Conservation (phyloP, 2,888 invertebrate species). For the Caradrina clavipalpis region DNA sequence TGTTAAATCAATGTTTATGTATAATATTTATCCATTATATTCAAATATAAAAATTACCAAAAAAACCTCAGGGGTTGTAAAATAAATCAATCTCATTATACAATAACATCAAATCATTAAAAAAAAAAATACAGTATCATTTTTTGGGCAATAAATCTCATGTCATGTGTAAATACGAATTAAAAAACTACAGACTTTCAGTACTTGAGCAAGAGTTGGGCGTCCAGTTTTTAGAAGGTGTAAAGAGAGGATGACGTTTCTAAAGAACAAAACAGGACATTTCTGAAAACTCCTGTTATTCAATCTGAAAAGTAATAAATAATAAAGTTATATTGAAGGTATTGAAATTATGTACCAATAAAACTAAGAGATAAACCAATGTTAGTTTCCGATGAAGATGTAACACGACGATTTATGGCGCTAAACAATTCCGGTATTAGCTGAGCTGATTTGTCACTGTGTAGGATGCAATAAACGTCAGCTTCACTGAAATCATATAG, state of each 20-base stretch:
- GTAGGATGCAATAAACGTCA: background rate
- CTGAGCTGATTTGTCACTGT: no score
- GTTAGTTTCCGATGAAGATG: slow-evolving; percentile 1
- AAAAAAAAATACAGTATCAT: background rate
- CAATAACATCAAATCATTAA: slow-evolving; percentile 18
- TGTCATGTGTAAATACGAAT: slow-evolving; percentile 27
- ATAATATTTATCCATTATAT: slow-evolving; percentile 58
- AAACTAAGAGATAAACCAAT: slow-evolving; percentile 18
- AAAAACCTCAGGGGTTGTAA: slow-evolving; percentile 44
- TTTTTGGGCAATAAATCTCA: slow-evolving; percentile 41
- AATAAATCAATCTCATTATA: slow-evolving; percentile 33
- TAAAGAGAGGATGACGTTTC: no score
- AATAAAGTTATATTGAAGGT: background rate
- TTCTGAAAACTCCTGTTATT: no score
- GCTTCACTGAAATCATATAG: background rate
- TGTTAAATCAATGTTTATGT: slow-evolving; percentile 59
- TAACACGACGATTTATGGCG: no score
- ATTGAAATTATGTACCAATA: slow-evolving; percentile 35
- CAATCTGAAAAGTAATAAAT: no score
- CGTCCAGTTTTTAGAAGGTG: slow-evolving; percentile 1
- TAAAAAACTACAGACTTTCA: slow-evolving; percentile 25
- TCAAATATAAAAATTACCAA: slow-evolving; percentile 45
- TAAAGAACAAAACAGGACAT: no score
- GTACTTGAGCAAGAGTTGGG: slow-evolving; percentile 22
- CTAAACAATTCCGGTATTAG: no score